Evolutionary conservation across 1,140 invertebrate genomes (phyloP).

Genomic region (Ceratina japonica): DNA sequence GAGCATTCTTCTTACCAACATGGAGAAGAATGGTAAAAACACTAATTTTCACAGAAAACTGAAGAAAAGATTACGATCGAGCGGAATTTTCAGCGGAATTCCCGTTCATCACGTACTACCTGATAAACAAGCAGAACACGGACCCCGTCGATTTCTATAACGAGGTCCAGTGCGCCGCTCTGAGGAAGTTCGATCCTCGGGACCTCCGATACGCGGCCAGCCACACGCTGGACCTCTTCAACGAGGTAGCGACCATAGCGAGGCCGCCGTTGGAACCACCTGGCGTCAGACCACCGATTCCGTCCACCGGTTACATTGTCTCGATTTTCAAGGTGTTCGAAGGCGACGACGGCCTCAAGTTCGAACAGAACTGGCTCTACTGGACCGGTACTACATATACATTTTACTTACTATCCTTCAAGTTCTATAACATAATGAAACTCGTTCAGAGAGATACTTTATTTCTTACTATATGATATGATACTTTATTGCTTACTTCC

Average conservation of each 20-base stretch:
- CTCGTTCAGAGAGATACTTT: no score
- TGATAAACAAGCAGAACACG: conserved; percentile 91
- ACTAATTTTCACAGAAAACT: no score
- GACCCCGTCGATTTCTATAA: conserved; percentile 92
- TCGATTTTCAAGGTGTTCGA: conserved; percentile 96
- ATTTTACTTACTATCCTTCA: background rate
- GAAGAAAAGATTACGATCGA: background rate
- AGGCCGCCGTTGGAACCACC: conserved; percentile 89
- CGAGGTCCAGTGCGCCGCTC: conserved; percentile 87
- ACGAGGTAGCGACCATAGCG: conserved; percentile 93
- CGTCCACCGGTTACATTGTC: conserved; percentile 92
- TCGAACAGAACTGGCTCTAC: conserved; percentile 95
- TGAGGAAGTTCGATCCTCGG: conserved; percentile 91
- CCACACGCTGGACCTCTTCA: conserved; percentile 91
- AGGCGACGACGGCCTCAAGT: conserved; percentile 93
- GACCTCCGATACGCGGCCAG: conserved; percentile 89
- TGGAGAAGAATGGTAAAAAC: conserved; percentile 89
- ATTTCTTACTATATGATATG: no score
- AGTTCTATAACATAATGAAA: no score
- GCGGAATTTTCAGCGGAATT: conserved; percentile 89
- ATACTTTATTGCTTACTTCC: conserved; percentile 33
- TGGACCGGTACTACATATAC: conserved; percentile 87
- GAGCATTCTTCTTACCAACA: conserved; percentile 91
- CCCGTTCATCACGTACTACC: conserved; percentile 93
- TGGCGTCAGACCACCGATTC: conserved; percentile 86